Conservation (phyloP, 2,888 invertebrate species). For the Pemphredon lugubris region DNA sequence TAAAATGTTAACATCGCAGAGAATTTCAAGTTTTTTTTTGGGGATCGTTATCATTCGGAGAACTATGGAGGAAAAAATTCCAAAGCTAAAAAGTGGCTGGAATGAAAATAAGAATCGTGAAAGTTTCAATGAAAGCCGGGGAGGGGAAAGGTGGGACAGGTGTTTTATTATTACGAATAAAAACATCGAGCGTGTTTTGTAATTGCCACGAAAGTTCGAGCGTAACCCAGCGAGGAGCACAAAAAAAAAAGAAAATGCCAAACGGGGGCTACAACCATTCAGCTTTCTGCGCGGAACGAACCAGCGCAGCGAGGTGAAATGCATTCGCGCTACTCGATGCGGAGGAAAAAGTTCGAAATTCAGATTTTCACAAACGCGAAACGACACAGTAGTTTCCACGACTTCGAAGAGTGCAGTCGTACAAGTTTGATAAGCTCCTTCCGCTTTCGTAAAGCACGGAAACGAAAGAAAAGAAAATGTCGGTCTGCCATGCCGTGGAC, state of each 20-base stretch:
- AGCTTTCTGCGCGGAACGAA: not conserved
- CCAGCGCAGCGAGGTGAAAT: constrained; percentile 4
- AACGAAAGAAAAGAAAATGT: not conserved
- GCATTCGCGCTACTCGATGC: constrained; percentile 30
- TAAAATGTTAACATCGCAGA: constrained; percentile 5
- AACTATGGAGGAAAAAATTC: not conserved
- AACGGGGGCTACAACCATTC: not conserved
- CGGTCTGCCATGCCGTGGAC: not conserved
- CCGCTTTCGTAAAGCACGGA: not conserved
- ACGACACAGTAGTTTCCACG: not conserved
- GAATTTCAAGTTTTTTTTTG: too few relatives aligned
- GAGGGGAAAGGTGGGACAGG: not conserved
- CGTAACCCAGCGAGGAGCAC: too few relatives aligned
- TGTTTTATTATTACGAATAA: not conserved
- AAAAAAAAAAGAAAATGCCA: not conserved
- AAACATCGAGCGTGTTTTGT: not conserved
- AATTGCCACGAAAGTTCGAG: too few relatives aligned
- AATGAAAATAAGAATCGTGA: not conserved
- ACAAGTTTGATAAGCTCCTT: constrained; percentile 27
- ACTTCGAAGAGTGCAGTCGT: constrained; percentile 11
- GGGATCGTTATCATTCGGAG: too few relatives aligned
- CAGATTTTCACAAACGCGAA: constrained; percentile 19
- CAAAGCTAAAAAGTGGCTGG: not conserved
- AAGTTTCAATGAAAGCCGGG: not conserved
- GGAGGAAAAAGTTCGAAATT: constrained; percentile 22